phyloP scores from a whole-genome alignment of 92 coral and sea anemone genomes.

The Desmophyllum pertusum region DNA sequence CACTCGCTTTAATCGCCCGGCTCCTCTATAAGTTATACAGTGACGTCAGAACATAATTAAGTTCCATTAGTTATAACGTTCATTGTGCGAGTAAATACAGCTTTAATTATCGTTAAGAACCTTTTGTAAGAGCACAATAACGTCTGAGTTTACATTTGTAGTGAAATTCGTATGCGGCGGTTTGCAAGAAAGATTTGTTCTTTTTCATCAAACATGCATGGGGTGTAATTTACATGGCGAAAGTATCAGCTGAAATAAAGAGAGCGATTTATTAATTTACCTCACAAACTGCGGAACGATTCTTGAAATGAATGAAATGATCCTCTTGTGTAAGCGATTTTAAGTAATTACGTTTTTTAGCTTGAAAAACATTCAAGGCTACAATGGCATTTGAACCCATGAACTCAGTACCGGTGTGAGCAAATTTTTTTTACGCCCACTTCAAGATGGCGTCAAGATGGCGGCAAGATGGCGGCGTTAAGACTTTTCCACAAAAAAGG shows the following conservation, averaged over 20 bases:
- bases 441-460: too few species aligned
- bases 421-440: too few species aligned
- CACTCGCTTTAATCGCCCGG: not conserved
- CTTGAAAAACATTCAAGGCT: too few species aligned
- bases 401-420: too few species aligned
- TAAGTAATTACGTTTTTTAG: too few species aligned
- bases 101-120: not conserved
- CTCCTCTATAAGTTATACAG: not conserved
- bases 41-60: conserved; percentile 6
- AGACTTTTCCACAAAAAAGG: too few species aligned
- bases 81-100: not conserved
- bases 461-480: too few species aligned
- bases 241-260: not conserved
- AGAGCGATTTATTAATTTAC: not conserved
- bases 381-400: too few species aligned
- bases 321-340: too few species aligned
- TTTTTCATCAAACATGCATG: not conserved
- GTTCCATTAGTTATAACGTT: not conserved
- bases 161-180: not conserved
- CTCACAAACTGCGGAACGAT: not conserved
- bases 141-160: not conserved
- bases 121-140: not conserved
- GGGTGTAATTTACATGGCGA: not conserved
- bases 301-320: too few species aligned
- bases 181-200: not conserved